phyloP scores from a whole-genome alignment of 2,797 vertebrate species.

The Hybognathus amarus region DNA sequence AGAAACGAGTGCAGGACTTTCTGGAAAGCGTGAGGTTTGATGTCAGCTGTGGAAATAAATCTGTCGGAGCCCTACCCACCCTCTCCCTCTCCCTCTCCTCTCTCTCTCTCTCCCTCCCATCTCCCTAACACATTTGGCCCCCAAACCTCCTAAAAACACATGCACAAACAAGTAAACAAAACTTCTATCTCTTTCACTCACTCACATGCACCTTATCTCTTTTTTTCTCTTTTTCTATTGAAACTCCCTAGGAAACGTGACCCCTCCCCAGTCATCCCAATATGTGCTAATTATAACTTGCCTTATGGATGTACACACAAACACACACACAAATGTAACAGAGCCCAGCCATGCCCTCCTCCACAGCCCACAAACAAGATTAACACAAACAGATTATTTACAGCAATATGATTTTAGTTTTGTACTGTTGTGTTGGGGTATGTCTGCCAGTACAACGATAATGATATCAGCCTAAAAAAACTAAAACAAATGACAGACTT shows the following conservation, averaged over 20 bases:
- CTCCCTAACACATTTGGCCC: slow-evolving; percentile 7
- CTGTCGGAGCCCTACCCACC: slow-evolving; percentile 42
- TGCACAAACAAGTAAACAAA: neutral
- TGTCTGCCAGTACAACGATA: no score
- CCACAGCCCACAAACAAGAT: neutral
- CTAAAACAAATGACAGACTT: neutral
- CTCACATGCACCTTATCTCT: slow-evolving; percentile 6
- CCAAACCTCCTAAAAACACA: neutral
- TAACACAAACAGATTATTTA: neutral
- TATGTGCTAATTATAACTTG: slow-evolving; percentile 50
- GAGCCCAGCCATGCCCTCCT: slow-evolving; percentile 9
- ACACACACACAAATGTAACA: neutral
- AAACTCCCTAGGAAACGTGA: slow-evolving; percentile 21
- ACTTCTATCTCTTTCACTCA: neutral
- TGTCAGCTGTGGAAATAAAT: slow-evolving; percentile 80
- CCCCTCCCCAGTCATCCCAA: slow-evolving; percentile 21
- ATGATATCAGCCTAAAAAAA: no score
- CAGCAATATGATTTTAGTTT: neutral
- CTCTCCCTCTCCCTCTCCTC: slow-evolving; percentile 24
- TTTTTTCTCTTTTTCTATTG: neutral
- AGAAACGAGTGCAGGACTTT: slow-evolving; percentile 46
- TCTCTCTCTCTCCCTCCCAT: slow-evolving; percentile 46
- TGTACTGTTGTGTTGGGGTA: no score
- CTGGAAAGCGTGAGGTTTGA: slow-evolving; percentile 50
- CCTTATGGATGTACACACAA: neutral